Evolutionary conservation across 2,888 invertebrate genomes (phyloP), one percentile per base, ranked within the genome.

Genomic region (Caenorhabditis sp.): DNA sequence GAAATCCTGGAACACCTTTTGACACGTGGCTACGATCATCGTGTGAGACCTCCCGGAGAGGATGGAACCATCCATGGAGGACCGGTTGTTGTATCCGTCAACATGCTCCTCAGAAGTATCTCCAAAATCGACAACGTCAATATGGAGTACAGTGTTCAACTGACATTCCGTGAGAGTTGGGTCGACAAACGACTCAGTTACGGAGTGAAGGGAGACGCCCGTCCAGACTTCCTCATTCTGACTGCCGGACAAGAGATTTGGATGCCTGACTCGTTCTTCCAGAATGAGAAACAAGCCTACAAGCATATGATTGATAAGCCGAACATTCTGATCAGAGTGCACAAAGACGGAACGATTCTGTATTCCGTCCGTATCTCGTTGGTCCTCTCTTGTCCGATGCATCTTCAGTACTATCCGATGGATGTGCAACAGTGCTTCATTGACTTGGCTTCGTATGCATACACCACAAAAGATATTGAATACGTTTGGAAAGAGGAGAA

Each of bases 121-220:
- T 92, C 91, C 1, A 91, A 91, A 84, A 92, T 91, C 49, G 91
- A 91, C 79, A 91, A 91, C 49, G 91, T 91, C 22, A 91, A 91
- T 69, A 91, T 91, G 91, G 91, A 91, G 73, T 91, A 91, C 83
- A 97, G 97, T 93, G 97, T 97, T 90, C 97, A 97, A 94, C 94
- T 97, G 93, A 97, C 97, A 89, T 97, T 98, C 94, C 95, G 97
- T 93, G 97, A 98, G 93, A 96, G 97, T 94, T 98, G 97, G 97
- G 94, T 96, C 93, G 97, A 98, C 93, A 97, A 97, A 93, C 94
- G 97, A 91, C 85, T 91, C 49, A 90, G 86, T 59, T 86, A 86
- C 61, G 86, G 84, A 54, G 77, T 77, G 31, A 70, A 84, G n/a
- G 81, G 81, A 26, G 84, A 97, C 93, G 96, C 74, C 10, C 87